Evolutionary conservation across 2,888 invertebrate genomes (phyloP), one percentile per base, ranked within the genome.

Genomic region (Lysandra coridon): DNA sequence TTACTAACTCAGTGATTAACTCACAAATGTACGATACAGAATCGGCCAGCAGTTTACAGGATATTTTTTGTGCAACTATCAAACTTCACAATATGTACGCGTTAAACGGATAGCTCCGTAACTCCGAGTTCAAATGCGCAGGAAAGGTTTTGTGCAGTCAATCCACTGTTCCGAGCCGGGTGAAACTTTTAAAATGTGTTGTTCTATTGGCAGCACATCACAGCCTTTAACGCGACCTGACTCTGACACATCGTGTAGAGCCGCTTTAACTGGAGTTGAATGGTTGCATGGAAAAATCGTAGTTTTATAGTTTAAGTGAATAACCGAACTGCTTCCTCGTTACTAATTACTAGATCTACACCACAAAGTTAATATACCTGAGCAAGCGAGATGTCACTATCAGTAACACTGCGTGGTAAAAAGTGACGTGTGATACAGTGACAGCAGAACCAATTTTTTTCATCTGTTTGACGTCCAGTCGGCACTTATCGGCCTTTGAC

Each of bases 111-210:
- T 14, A 69, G 23, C n/a, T 23, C n/a, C 30, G 14, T 69, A 33
- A 69, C 69, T 12, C 33, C 14, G 69, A 69, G 69, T 69, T 69
- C 69, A 69, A 69, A 69, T 17, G 69, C 69, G 14, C 69, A 69
- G 44, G 75, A 75, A 75, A 49, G 75, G 44, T n/a, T 69, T 69
- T 69, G 69, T 69, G 33, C 69, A 69, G 64, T 30, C 64, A 69
- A 69, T 30, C 64, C 33, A 14, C 30, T 69, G 64, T 69, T 12
- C 33, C 33, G 4, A 69, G 69, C 14, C 14, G 5, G 69, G 17
- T 69, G 33, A 33, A 69, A 69, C 75, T 14, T 44, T 74, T n/a
- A 40, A 74, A 74, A 14, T n/a, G 10, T 14, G 49, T 75, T 76
- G 30, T 12, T 57, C 76, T 76, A 57, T 44, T 33, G 30, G 14